Evolutionary conservation across 2,797 vertebrate genomes (phyloP).

Genomic region (Enteromius thamalakanensis): DNA sequence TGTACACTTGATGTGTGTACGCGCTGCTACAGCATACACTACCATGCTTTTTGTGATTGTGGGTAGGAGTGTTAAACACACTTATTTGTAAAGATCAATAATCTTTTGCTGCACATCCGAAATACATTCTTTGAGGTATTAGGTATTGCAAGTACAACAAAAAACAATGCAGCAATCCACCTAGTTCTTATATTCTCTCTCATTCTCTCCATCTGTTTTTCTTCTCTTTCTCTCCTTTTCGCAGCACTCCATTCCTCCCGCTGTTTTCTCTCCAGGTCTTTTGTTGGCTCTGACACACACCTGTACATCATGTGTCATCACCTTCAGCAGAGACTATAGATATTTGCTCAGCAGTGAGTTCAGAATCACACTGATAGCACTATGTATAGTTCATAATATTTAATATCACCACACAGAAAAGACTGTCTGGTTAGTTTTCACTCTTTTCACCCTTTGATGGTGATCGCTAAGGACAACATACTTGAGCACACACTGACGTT

Average conservation of each 20-base stretch:
- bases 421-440: background rate
- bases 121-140: no score
- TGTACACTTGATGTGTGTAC: no score
- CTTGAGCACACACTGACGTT: background rate
- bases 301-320: conserved; percentile 5
- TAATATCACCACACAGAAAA: background rate
- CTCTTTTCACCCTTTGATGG: background rate
- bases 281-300: background rate
- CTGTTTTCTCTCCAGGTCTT: background rate
- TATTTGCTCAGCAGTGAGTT: background rate
- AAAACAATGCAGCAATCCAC: no score
- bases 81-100: no score
- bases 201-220: conserved; percentile 2
- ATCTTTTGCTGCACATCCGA: no score
- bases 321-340: background rate
- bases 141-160: no score
- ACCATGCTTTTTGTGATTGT: no score
- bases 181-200: background rate
- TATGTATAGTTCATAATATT: background rate
- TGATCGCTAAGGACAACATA: background rate
- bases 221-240: background rate
- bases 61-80: no score
- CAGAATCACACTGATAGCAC: background rate
- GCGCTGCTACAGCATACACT: no score
- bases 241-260: background rate